A percentile compares a stretch with the other conserved stretches of the same genome.
phyloP scores from a whole-genome alignment of 2,797 vertebrate species.

The Notamacropus eugenii region DNA sequence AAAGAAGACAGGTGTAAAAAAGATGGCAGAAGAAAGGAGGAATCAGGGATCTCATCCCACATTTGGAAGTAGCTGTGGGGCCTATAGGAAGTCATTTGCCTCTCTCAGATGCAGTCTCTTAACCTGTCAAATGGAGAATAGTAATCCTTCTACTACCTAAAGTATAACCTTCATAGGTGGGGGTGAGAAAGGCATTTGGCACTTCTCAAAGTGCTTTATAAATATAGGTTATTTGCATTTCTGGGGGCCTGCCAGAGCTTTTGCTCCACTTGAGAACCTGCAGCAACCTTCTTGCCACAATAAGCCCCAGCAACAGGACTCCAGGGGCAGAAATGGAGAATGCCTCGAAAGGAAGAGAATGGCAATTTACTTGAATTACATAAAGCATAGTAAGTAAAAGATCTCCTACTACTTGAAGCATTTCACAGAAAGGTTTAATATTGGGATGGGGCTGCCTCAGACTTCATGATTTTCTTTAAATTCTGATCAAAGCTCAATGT shows the following conservation, averaged over 20 bases:
- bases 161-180: not conserved
- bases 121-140: not conserved
- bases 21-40: not conserved
- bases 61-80: not conserved
- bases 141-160: not conserved
- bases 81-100: not conserved
- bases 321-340: not conserved
- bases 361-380: not conserved
- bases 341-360: not conserved
- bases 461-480: constrained; percentile 22
- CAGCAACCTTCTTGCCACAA: not conserved
- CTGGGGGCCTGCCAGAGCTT: not conserved
- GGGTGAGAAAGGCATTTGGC: not conserved
- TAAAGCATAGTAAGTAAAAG: not conserved
- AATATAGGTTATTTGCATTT: not conserved
- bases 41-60: not conserved
- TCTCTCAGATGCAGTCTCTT: not conserved
- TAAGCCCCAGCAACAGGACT: not conserved
- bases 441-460: not conserved
- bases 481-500: constrained; percentile 45
- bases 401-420: not conserved
- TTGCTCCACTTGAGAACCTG: not conserved
- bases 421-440: not conserved
- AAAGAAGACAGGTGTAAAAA: not conserved
- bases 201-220: not conserved